Evolutionary conservation across 2,888 invertebrate genomes (phyloP), one percentile per base, ranked within the genome.

Genomic region (Cancer borealis): DNA sequence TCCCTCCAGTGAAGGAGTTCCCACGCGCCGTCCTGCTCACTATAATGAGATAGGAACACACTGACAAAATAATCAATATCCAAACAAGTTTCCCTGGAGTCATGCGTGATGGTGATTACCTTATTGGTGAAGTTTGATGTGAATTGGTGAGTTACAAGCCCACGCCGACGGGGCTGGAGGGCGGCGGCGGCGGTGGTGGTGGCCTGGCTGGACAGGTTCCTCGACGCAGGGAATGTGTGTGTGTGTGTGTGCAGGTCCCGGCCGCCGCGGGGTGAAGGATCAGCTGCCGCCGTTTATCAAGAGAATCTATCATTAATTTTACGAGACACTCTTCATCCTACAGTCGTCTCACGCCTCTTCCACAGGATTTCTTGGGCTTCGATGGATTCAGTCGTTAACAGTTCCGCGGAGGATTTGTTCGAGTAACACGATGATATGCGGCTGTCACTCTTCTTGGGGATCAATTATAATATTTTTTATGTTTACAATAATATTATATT

Each of bases 11-110:
- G 30, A 21, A 30, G 79, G 79, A 79, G 79, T 26, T 30, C 79
- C 79, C 26, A 79, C 30, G 79, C 79, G 79, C 6, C 30, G 26
- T 30, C 26, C 79, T 79, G 79, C 79, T 79, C 30, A 14, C 30
- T 8, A 30, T 79, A 79, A 79, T 79, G 79, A 79, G 79, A 79
- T 30, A 30, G 79, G 12, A 79, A 30, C 79, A 30, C 30, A 30
- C 79, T 79, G 79, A 79, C 79, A 79, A 79, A 30, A 79, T 79
- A 79, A 79, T 79, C 79, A 79, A 79, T 79, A 79, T 79, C 6
- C 30, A 30, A 30, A 79, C 79, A 79, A 79, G 79, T 79, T 79
- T 26, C 79, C 79, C 79, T 6, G 79, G 79, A 30, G n/a, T 79
- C 79, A 30, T 79, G 79, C 30, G 79, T 79, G 79, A 79, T 79